phyloP scores from a whole-genome alignment of 2,797 vertebrate genomes.

The Luscinia megarhynchos region DNA sequence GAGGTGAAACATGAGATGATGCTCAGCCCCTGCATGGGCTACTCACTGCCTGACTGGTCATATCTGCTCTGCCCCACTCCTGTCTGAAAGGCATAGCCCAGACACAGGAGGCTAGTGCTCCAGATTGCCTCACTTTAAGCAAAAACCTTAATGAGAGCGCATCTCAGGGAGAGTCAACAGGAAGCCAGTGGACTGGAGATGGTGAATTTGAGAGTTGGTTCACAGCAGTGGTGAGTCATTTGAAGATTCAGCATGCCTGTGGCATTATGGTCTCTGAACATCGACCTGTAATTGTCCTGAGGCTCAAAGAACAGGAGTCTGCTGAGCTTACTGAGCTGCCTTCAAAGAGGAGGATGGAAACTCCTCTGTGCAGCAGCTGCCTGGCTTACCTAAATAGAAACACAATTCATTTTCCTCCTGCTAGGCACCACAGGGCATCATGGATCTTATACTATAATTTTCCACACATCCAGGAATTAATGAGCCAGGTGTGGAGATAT shows the following conservation, averaged over 20 bases:
- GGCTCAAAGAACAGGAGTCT: not conserved
- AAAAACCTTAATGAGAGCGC: not conserved
- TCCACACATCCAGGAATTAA: not conserved
- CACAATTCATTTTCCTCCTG: not conserved
- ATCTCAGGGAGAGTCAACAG: not conserved
- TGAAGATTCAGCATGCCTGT: not conserved
- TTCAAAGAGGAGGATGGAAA: not conserved
- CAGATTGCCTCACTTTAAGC: not conserved
- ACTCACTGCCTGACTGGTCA: not conserved
- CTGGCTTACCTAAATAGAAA: not conserved
- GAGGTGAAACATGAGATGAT: not conserved
- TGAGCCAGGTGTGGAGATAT: not conserved
- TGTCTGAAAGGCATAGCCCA: not conserved
- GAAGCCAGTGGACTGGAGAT: not conserved
- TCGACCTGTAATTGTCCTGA: not conserved
- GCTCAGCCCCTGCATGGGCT: not conserved
- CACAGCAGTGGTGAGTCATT: not conserved
- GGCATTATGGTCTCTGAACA: not conserved
- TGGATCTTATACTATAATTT: not conserved
- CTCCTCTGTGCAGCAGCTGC: not conserved
- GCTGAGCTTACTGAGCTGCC: not conserved
- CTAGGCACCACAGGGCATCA: rapidly evolving
- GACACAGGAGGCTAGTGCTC: not conserved
- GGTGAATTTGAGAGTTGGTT: not conserved
- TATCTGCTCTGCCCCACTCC: not conserved